phyloP scores from a whole-genome alignment of 2,113 vertebrate genomes.

The Aspidoscelis tigris region DNA sequence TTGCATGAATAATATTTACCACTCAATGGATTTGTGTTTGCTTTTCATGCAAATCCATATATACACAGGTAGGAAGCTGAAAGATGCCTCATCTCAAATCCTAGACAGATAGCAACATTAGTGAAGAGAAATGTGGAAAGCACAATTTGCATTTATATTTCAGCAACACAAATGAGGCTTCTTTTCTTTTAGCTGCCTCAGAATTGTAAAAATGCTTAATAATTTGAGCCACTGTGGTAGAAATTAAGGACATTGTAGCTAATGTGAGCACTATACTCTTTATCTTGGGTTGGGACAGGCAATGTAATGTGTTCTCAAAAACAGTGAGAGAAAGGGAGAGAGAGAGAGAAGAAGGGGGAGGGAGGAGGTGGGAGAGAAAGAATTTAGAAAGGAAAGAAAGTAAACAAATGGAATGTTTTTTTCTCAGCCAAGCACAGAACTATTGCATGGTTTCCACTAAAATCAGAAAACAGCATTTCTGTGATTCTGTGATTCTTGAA shows the following conservation, averaged over 20 bases:
- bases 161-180: too few relatives aligned
- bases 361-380: background rate
- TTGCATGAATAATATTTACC: too few relatives aligned
- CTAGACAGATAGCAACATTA: too few relatives aligned
- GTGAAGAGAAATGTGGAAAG: too few relatives aligned
- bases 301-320: background rate
- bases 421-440: background rate
- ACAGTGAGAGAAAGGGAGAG: background rate
- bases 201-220: background rate
- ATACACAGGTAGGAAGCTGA: too few relatives aligned
- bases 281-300: background rate
- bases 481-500: conserved; percentile 10
- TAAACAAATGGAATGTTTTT: background rate
- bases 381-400: background rate
- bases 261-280: background rate
- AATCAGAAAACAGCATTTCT: background rate
- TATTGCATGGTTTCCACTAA: background rate
- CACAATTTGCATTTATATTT: too few relatives aligned
- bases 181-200: too few relatives aligned
- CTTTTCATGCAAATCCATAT: too few relatives aligned
- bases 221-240: background rate
- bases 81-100: too few relatives aligned
- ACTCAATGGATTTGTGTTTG: too few relatives aligned
- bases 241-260: background rate
- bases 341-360: background rate